Conservation (phyloP, 2,888 invertebrate species). For the Halictus ligatus region DNA sequence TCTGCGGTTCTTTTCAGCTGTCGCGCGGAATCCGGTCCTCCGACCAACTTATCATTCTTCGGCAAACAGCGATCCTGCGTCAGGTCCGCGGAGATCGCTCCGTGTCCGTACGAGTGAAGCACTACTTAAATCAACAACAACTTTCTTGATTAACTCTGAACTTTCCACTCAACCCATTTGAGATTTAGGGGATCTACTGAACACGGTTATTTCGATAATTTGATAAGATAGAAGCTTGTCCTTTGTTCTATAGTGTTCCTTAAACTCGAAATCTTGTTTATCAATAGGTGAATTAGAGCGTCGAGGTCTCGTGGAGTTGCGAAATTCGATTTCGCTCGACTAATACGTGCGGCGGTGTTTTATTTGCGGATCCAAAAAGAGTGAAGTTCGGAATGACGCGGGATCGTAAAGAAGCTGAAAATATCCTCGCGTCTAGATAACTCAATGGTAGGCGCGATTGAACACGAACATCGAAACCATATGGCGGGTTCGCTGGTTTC, state of each 20-base stretch:
- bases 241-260: no score
- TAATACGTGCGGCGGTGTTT: conserved; percentile 3
- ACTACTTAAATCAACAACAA: neutral
- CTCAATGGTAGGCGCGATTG: conserved; percentile 58
- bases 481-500: conserved; percentile 74
- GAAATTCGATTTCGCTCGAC: conserved; percentile 1
- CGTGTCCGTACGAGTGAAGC: neutral
- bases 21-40: neutral
- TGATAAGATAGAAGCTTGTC: rapidly evolving
- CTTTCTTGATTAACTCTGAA: neutral
- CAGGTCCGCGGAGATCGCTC: conserved; percentile 6
- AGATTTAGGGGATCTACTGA: no score
- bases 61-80: conserved; percentile 69
- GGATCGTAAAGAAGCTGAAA: conserved; percentile 57
- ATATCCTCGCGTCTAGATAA: conserved; percentile 66
- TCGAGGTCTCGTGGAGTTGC: neutral
- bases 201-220: no score
- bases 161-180: neutral
- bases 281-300: neutral
- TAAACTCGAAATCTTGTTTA: no score
- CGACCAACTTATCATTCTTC: conserved; percentile 6
- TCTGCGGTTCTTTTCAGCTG: conserved; percentile 72
- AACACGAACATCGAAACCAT: conserved; percentile 71
- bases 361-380: conserved; percentile 37
- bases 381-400: conserved; percentile 37